Evolutionary conservation across 2,797 vertebrate genomes (phyloP).

Genomic region (Cynopterus sphinx): DNA sequence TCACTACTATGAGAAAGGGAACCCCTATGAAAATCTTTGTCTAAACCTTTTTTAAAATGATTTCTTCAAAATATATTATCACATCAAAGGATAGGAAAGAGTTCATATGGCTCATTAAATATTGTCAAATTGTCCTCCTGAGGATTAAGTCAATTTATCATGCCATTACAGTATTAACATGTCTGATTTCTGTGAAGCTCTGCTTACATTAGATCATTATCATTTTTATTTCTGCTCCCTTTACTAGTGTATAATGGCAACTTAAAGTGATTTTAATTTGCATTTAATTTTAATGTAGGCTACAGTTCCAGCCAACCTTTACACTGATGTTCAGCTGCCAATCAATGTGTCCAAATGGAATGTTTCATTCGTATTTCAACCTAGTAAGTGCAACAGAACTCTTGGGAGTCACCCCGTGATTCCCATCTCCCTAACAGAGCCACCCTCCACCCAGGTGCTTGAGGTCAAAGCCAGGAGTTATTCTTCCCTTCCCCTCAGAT

Average conservation of each 20-base stretch:
- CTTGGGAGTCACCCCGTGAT: not conserved
- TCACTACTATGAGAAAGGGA: not conserved
- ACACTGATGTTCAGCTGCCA: not conserved
- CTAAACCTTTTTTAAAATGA: not conserved
- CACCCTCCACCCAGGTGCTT: not conserved
- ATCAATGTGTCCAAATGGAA: constrained; percentile 7
- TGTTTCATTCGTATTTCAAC: not conserved
- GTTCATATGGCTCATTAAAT: not conserved
- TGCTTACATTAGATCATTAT: not conserved
- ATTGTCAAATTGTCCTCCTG: constrained; percentile 8
- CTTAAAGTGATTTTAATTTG: constrained; percentile 34
- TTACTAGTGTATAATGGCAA: constrained; percentile 21
- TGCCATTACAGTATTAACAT: not conserved
- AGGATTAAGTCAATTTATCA: not conserved
- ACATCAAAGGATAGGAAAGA: not conserved
- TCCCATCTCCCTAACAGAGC: not conserved
- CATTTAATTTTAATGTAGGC: constrained; percentile 42
- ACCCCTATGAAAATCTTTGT: not conserved
- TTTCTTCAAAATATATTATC: constrained; percentile 30
- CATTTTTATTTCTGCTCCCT: constrained; percentile 18
- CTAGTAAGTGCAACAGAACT: not conserved
- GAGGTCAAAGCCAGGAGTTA: not conserved
- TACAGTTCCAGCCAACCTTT: constrained; percentile 19
- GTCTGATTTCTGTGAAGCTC: not conserved
- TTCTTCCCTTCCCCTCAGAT: not conserved